phyloP scores from a whole-genome alignment of 2,113 vertebrate genomes.

The Chaetorhynchus papuensis region DNA sequence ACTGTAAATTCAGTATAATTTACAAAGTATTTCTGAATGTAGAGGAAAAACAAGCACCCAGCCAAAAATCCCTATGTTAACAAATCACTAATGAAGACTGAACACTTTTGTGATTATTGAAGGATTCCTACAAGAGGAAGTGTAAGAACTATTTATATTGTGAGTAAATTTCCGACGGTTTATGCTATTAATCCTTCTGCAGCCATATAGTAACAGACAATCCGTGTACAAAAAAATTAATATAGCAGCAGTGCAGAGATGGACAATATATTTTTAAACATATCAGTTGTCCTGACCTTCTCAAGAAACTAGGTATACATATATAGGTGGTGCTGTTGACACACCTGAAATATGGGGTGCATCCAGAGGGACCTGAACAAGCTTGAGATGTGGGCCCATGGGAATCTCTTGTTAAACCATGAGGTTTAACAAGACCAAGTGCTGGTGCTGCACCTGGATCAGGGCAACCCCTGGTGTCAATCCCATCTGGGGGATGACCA shows the following conservation, averaged over 20 bases:
- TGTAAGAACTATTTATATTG: not conserved
- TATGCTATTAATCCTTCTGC: not conserved
- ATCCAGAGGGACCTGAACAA: not conserved
- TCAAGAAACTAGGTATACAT: not conserved
- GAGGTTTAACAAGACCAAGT: not conserved
- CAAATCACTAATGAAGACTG: not conserved
- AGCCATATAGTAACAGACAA: not conserved
- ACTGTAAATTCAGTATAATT: not conserved
- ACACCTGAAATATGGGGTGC: too few relatives aligned
- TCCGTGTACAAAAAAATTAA: not conserved
- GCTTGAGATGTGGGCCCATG: too few relatives aligned
- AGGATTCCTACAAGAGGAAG: not conserved
- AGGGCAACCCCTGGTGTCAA: not conserved
- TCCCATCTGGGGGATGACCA: not conserved
- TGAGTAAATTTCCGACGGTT: not conserved
- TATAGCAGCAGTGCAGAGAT: not conserved
- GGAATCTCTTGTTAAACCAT: not conserved
- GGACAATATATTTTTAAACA: not conserved
- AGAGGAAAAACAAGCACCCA: not conserved
- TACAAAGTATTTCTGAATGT: not conserved
- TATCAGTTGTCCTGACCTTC: not conserved
- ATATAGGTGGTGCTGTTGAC: not conserved
- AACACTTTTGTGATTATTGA: not conserved
- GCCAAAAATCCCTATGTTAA: not conserved
- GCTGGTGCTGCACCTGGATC: not conserved